Evolutionary conservation across 2,113 vertebrate species (phyloP), one percentile per base, ranked within the genome.

Genomic region (Plotosus lineatus): DNA sequence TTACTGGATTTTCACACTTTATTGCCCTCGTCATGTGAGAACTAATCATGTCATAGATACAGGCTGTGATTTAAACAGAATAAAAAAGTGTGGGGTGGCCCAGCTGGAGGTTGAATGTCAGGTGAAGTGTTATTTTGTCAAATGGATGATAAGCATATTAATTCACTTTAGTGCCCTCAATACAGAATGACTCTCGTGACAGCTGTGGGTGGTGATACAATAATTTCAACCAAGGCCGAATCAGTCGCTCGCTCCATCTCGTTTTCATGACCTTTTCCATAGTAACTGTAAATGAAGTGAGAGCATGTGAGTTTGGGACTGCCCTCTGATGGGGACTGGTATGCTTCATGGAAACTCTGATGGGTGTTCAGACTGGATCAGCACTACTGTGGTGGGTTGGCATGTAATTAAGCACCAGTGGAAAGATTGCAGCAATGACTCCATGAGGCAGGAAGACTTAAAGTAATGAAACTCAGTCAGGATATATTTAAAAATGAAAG

Each of bases 71-170:
- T 83, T 75, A 73, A 82, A 77, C 65, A 8, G 55, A 71, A 26
- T 46, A 48, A 75, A 21, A 26, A 51, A 42, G 40, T 56, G n/a
- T 0, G 55, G 11, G n/a, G 55, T 23, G n/a, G 9, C 77, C 60
- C 71, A 40, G 77, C 77, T 75, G 44, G 74, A 81, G 78, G 74
- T 74, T 82, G 80, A 84, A 78, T 51, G 56, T 77, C 74, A 82
- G 75, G 82, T 85, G 79, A 79, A 83, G 83, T 85, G 83, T 69
- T 81, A 82, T 86, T 86, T 86, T 87, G 81, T 77, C 73, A 85
- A 89, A 81, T 42, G 74, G 85, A 69, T 82, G 81, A 79, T 76
- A 71, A 78, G 80, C 73, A 61, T 65, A 77, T 87, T 84, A 83
- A 81, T 87, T 81, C 78, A 86, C 85, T 83, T 79, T 58, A 77